A percentile compares a stretch with the other conserved stretches of the same genome.
Evolutionary conservation across 2,888 invertebrate species (phyloP).

Genomic region (Eustalomyia histrio): DNA sequence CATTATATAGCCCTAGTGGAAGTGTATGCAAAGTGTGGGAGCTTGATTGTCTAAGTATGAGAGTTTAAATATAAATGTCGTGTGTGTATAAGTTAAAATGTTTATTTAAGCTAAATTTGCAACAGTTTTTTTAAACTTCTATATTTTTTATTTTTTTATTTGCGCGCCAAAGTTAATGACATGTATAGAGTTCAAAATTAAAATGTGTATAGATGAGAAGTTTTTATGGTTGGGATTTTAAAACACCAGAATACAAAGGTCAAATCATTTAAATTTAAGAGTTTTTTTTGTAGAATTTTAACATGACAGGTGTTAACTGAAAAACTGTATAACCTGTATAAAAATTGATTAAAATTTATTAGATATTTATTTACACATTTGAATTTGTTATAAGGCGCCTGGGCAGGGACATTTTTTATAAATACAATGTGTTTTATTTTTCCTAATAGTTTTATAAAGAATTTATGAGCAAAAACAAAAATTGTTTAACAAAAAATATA

Average conservation of each 20-base stretch:
- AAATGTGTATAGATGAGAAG: not conserved
- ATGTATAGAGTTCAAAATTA: not conserved
- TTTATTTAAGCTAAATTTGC: constrained; percentile 53
- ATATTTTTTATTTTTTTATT: constrained; percentile 15
- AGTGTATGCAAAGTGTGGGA: not conserved
- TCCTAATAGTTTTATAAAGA: too few relatives aligned
- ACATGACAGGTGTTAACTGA: not conserved
- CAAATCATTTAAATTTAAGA: constrained; percentile 1
- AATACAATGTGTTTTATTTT: too few relatives aligned
- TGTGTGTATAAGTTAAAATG: constrained; percentile 3
- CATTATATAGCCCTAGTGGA: constrained; percentile 19
- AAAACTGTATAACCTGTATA: too few relatives aligned
- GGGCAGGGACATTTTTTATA: too few relatives aligned
- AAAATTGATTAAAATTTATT: too few relatives aligned
- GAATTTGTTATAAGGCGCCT: too few relatives aligned
- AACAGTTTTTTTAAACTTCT: constrained; percentile 37
- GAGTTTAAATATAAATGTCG: not conserved
- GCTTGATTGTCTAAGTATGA: not conserved
- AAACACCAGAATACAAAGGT: constrained; percentile 8
- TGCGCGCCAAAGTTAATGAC: constrained; percentile 48
- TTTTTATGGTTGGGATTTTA: not conserved
- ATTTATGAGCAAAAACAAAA: too few relatives aligned
- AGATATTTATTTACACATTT: too few relatives aligned
- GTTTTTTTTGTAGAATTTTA: not conserved
- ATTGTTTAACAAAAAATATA: too few relatives aligned